phyloP scores from a whole-genome alignment of 2,888 invertebrate species.

The Gerris lacustris region DNA sequence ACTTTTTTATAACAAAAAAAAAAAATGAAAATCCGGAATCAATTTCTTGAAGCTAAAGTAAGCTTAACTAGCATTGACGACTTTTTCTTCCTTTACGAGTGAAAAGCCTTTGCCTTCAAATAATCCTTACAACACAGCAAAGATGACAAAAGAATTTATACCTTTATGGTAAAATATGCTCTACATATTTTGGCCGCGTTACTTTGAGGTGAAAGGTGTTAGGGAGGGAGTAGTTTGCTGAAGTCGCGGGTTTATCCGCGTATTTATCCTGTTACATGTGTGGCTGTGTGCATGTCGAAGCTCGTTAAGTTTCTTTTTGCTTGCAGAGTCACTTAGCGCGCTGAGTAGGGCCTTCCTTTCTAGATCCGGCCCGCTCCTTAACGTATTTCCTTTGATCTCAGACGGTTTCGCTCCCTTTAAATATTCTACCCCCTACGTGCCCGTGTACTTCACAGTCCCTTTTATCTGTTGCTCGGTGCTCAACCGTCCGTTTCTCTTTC shows the following conservation, averaged over 20 bases:
- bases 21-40: too few species aligned
- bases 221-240: not conserved
- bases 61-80: too few species aligned
- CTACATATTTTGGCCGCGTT: too few species aligned
- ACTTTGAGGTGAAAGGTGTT: too few species aligned
- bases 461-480: slow-evolving; percentile 1
- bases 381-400: not conserved
- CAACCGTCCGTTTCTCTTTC: slow-evolving; percentile 3
- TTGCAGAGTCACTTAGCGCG: not conserved
- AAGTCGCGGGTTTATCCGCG: not conserved
- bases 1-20: too few species aligned
- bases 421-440: slow-evolving; percentile 1
- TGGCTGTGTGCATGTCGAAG: not conserved
- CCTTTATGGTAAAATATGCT: too few species aligned
- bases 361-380: not conserved
- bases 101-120: too few species aligned
- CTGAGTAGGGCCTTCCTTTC: slow-evolving; percentile 1
- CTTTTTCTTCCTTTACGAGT: too few species aligned
- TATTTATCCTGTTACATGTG: not conserved
- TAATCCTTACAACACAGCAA: too few species aligned
- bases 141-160: too few species aligned
- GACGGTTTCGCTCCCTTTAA: not conserved
- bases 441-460: not conserved
- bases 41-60: too few species aligned
- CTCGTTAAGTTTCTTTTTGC: slow-evolving; percentile 5